Conservation (phyloP, 2,797 vertebrate genomes). For the Ficedula albicollis region DNA sequence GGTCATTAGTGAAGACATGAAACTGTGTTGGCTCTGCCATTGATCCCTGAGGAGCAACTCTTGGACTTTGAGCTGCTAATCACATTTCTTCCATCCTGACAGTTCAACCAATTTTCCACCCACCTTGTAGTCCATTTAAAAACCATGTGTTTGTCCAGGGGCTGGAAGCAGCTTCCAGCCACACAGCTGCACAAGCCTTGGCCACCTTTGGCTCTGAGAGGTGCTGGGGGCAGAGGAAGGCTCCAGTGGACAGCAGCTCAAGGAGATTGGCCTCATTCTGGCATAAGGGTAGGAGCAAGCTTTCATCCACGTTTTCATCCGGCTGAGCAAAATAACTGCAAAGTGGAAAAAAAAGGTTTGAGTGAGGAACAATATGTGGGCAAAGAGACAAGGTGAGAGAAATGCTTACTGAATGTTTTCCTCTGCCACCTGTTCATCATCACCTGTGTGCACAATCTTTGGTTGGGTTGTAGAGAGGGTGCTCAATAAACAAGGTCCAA, state of each 20-base stretch:
- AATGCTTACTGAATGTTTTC: background rate
- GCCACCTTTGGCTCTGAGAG: background rate
- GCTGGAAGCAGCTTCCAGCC: background rate
- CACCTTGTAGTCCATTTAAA: background rate
- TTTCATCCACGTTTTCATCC: background rate
- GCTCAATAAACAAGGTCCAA: background rate
- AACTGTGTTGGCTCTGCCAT: background rate
- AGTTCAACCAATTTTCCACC: background rate
- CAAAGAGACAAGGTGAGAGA: background rate
- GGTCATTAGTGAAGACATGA: background rate
- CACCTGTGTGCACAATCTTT: background rate
- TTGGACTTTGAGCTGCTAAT: constrained; percentile 7
- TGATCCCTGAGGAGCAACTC: background rate
- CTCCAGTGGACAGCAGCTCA: background rate
- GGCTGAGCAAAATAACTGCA: background rate
- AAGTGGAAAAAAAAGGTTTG: background rate
- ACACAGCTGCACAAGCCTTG: accelerated
- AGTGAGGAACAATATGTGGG: background rate
- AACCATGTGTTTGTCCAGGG: background rate
- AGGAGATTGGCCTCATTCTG: background rate
- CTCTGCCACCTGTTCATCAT: background rate
- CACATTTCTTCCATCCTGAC: background rate
- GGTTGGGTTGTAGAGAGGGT: background rate
- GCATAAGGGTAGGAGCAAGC: background rate
- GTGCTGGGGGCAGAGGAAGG: background rate